Evolutionary conservation across 2,113 vertebrate species (phyloP), one percentile per base, ranked within the genome.

Genomic region (Pholis gunnellus): DNA sequence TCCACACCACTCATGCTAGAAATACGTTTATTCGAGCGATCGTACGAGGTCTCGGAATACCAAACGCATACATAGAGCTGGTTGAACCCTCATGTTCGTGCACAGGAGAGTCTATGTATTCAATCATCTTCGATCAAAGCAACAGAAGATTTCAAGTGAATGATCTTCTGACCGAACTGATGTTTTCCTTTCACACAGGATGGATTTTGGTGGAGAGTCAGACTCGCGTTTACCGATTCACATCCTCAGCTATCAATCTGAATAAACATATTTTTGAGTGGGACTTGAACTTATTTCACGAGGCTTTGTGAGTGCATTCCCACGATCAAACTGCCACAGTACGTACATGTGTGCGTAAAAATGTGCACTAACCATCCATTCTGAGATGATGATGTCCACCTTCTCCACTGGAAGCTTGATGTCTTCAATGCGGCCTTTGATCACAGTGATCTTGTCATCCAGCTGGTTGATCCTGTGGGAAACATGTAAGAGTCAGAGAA

Each of bases 401-500:
- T 97, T 97, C 82, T 98, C 96, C 89, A 97, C 86, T 29, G 97
- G 97, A 56, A 99, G 96, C 76, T 89, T 89, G 76, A 99, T 96
- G 87, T 99, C 98, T 92, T 99, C 98, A 0, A 99, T 97, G 84
- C 97, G 96, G 86, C 98, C 98, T 95, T 98, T 98, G 78, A 99
- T 93, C 87, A 99, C 88, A 0, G 86, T 96, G 93, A 99, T 85
- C 38, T 75, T 95, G 87, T 96, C 96, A 85, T 98, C 96, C 78
- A 99, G 92, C 81, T 97, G 93, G 95, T 99, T 99, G 87, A 96
- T 91, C 83, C 98, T 99, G 93, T 9, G 50, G 36, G 42, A 78
- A 56, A 89, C 20, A 75, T 10, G 27, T 54, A 40, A 60, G 31
- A 75, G 29, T 54, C 52, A 84, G 46, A 75, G 9, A 8, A 42